Percentiles rank a stretch among this genome's conserved stretches.
These are phyloP conservation scores for Drosophila kikkawai DNA, from an alignment of 1,140 invertebrate species.

Conservation along the genomic window DNA sequence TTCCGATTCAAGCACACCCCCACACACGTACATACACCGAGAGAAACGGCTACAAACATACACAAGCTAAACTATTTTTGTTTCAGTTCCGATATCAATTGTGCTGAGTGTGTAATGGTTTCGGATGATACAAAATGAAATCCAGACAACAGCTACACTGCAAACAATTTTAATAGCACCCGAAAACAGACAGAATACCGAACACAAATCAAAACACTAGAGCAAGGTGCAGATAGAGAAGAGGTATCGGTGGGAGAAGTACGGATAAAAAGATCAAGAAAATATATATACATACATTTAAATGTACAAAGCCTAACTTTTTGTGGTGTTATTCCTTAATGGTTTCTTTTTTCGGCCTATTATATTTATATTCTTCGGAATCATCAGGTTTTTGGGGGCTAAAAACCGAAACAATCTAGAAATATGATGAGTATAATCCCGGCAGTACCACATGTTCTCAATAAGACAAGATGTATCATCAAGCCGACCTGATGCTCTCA, in stretches of 20 bases:
- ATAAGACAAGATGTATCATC: too few species aligned
- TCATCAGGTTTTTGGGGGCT: background rate
- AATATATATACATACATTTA: slow-evolving; percentile 76
- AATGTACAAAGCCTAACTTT: slow-evolving; percentile 73
- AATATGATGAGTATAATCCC: too few species aligned
- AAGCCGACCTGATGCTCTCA: too few species aligned
- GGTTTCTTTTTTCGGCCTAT: slow-evolving; percentile 9
- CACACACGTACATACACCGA: slow-evolving; percentile 37
- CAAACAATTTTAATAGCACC: slow-evolving; percentile 9
- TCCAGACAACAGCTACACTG: slow-evolving; percentile 29
- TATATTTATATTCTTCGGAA: slow-evolving; percentile 4
- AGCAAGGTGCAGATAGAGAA: slow-evolving; percentile 25
- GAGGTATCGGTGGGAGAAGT: slow-evolving; percentile 8
- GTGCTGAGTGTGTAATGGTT: slow-evolving; percentile 67
- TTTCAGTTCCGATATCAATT: slow-evolving; percentile 33
- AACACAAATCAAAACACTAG: slow-evolving; percentile 29
- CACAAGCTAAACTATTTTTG: slow-evolving; percentile 11
- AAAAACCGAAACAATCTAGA: background rate
- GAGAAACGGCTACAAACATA: slow-evolving; percentile 2
- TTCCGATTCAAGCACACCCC: slow-evolving; percentile 70
- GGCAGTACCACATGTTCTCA: too few species aligned
- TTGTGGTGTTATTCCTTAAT: slow-evolving; percentile 56
- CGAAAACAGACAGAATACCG: background rate
- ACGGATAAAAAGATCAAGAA: slow-evolving; percentile 37
- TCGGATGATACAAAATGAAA: slow-evolving; percentile 47